These are phyloP conservation scores for Fratercula arctica DNA, from an alignment of 2,797 vertebrate genomes.

Conservation along the genomic window DNA sequence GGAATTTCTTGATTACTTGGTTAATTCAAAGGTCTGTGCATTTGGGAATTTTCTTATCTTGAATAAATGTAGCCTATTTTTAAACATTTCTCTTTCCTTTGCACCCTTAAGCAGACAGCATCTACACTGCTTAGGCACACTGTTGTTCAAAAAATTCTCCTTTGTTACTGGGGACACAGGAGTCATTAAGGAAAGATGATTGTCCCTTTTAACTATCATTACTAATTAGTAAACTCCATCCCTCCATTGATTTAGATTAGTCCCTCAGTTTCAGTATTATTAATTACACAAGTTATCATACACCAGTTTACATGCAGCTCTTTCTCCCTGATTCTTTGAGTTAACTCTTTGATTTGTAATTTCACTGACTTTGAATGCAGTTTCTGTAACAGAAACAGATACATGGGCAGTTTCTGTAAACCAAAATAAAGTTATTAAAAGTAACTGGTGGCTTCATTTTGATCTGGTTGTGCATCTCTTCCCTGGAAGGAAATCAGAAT, in stretches of 20 bases:
- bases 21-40: background rate
- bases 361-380: background rate
- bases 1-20: background rate
- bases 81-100: background rate
- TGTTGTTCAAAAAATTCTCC: background rate
- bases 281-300: constrained; percentile 67
- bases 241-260: constrained; percentile 59
- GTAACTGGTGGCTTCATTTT: background rate
- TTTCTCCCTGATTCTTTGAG: constrained; percentile 21
- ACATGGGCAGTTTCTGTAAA: background rate
- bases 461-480: constrained; percentile 1
- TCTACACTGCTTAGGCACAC: background rate
- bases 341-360: constrained; percentile 60
- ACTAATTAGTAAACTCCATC: constrained; percentile 47
- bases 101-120: background rate
- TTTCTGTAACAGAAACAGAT: background rate
- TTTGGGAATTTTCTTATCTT: background rate
- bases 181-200: constrained; percentile 36
- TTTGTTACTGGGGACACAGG: background rate
- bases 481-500: constrained; percentile 23
- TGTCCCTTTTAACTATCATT: constrained; percentile 47
- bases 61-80: background rate
- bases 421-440: constrained; percentile 19
- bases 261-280: constrained; percentile 64
- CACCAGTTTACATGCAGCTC: background rate